Percentiles rank a stretch among this genome's conserved stretches.
Evolutionary conservation across 2,113 vertebrate species (phyloP).

Genomic region (Clarias batrachus): DNA sequence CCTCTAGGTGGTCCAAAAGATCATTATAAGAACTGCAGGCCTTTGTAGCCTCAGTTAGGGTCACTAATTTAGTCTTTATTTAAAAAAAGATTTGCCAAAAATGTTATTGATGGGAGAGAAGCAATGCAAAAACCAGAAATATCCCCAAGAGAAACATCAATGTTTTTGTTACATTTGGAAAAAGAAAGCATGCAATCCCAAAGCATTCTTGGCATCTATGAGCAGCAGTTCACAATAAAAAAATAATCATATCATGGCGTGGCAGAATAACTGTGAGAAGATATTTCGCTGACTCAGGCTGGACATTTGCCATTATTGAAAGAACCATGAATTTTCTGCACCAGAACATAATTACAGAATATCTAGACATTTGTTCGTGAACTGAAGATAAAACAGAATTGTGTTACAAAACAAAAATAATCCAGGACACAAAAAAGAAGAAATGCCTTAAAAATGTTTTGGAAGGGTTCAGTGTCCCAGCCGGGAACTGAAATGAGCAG

Average conservation of each 20-base stretch:
- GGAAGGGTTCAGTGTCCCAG: background rate
- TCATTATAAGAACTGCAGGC: background rate
- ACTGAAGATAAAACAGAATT: background rate
- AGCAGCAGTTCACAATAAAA: background rate
- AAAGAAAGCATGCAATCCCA: background rate
- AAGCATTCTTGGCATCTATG: background rate
- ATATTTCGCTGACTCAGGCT: background rate
- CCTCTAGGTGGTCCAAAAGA: background rate
- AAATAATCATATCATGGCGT: background rate
- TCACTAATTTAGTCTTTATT: background rate
- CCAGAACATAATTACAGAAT: background rate
- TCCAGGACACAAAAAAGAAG: background rate
- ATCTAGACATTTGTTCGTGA: background rate
- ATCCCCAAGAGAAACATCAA: background rate
- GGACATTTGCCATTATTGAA: background rate
- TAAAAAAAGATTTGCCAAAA: background rate
- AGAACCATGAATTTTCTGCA: background rate
- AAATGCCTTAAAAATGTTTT: background rate
- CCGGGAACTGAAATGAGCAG: background rate
- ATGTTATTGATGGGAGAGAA: background rate
- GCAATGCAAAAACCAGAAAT: background rate
- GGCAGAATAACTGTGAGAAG: background rate
- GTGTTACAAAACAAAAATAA: background rate
- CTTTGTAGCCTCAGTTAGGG: no score
- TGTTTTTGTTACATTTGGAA: background rate